Evolutionary conservation across 92 coral and sea anemone species (phyloP), one percentile per base, ranked within the genome.

Genomic region (Zoanthus solanderi): DNA sequence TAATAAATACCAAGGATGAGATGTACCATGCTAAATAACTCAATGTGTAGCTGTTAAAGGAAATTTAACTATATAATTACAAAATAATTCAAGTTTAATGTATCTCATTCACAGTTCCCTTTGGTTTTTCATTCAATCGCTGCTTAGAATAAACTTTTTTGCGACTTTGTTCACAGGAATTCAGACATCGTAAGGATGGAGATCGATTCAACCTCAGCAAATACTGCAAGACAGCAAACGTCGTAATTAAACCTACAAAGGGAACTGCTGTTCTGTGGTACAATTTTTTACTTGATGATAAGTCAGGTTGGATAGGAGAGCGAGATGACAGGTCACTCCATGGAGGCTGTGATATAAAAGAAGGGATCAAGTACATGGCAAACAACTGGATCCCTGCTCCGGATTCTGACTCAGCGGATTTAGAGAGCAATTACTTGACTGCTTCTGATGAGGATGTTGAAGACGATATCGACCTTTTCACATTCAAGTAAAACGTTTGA

Each of bases 361-460:
- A 86, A 28, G 92, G 92, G 0, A 72, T 78, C 50, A 90, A 90
- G 29, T 90, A 88, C 72, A 90, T 90, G 63, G 92, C 92, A 0
- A 90, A 90, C 75, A 90, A 90, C 67, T 90, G 92, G 92, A 65
- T 90, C 32, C 71, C 90, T 45, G 87, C 92, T 50, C 92, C 92
- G 34, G 85, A 81, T 18, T 75, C 46, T 0, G 63, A 50, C 63
- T 81, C 85, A 5, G 75, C 30, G 2, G 74, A 28, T 48, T 28
- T 81, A 45, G 28, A 23, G 14, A 81, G 85, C 74, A 46, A 46
- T 17, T 81, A 81, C 34, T 52, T 65, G 75, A 17, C 15, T 23
- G 61, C 44, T 5, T 44, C 47, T 5, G 66, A 66, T 1, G 42
- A 44, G 30, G 56, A 45, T 14, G 17, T 23, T 17, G 69, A 17